phyloP scores from a whole-genome alignment of 2,797 vertebrate genomes.

The Jordanella pulchra region DNA sequence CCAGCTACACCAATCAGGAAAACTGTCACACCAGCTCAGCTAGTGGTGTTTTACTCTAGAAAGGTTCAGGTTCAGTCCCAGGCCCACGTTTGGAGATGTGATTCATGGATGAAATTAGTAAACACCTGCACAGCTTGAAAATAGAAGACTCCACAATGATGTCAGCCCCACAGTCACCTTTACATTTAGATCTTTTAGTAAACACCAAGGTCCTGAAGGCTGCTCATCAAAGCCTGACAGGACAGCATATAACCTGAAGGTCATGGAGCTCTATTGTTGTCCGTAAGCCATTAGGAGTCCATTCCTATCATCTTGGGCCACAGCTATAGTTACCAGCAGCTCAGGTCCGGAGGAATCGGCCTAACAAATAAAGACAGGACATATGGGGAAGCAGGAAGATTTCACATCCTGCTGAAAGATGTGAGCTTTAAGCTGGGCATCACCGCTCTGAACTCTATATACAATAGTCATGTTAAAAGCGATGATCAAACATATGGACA shows the following conservation, averaged over 20 bases:
- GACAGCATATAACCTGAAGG: constrained; percentile 69
- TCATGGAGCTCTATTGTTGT: constrained; percentile 68
- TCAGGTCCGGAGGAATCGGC: constrained; percentile 52
- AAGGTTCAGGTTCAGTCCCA: no score
- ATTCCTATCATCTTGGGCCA: constrained; percentile 63
- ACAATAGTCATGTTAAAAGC: constrained; percentile 1
- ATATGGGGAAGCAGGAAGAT: constrained; percentile 5
- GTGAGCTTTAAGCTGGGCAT: constrained; percentile 18
- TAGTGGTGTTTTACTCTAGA: neutral
- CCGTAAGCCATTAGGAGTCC: constrained; percentile 46
- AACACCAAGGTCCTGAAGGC: constrained; percentile 24
- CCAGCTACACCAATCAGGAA: no score
- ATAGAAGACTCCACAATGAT: constrained; percentile 36
- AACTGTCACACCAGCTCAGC: neutral
- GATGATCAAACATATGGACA: neutral
- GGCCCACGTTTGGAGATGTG: neutral
- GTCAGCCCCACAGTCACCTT: constrained; percentile 37
- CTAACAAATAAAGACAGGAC: constrained; percentile 61
- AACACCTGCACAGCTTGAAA: constrained; percentile 41
- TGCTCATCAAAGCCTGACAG: constrained; percentile 16
- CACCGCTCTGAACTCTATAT: constrained; percentile 24
- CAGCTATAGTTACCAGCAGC: constrained; percentile 75
- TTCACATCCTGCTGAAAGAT: constrained; percentile 39
- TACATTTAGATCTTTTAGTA: constrained; percentile 44
- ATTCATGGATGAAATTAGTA: constrained; percentile 22